A percentile compares a stretch with the other conserved stretches of the same genome.
phyloP scores from a whole-genome alignment of 2,113 vertebrate species.

The Calonectris borealis region DNA sequence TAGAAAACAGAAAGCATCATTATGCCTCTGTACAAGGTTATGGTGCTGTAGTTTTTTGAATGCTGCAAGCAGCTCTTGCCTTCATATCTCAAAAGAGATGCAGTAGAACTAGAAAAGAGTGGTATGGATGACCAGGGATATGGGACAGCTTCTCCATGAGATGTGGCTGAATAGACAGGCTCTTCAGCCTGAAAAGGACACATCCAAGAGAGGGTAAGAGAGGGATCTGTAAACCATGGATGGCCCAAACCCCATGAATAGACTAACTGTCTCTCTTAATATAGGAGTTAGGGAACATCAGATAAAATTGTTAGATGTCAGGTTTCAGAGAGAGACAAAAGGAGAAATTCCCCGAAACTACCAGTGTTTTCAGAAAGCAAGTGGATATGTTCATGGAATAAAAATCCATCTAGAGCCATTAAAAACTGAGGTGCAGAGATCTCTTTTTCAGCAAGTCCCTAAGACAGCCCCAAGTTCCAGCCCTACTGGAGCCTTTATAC shows the following conservation, averaged over 20 bases:
- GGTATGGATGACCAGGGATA: not conserved
- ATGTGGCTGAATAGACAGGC: not conserved
- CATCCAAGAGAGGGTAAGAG: not conserved
- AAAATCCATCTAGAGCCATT: not conserved
- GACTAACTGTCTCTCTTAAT: not conserved
- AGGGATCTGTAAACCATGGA: not conserved
- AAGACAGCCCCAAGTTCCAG: not conserved
- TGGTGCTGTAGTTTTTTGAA: not conserved
- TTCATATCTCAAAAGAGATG: not conserved
- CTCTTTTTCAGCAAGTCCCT: not conserved
- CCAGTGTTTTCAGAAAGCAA: not conserved
- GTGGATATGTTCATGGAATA: not conserved
- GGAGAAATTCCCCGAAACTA: not conserved
- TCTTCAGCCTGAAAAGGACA: not conserved
- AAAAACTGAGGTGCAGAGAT: not conserved
- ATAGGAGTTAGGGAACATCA: not conserved
- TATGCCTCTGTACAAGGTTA: not conserved
- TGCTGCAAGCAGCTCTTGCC: not conserved
- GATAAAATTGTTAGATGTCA: not conserved
- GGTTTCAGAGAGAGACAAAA: not conserved
- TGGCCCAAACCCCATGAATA: not conserved
- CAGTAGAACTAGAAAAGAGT: not conserved
- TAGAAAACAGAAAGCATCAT: not conserved
- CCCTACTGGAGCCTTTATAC: not conserved
- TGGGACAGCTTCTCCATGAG: not conserved